A percentile compares a stretch with the other conserved stretches of the same genome.
Conservation (phyloP, 2,113 vertebrate species). For the Etia nguti region DNA sequence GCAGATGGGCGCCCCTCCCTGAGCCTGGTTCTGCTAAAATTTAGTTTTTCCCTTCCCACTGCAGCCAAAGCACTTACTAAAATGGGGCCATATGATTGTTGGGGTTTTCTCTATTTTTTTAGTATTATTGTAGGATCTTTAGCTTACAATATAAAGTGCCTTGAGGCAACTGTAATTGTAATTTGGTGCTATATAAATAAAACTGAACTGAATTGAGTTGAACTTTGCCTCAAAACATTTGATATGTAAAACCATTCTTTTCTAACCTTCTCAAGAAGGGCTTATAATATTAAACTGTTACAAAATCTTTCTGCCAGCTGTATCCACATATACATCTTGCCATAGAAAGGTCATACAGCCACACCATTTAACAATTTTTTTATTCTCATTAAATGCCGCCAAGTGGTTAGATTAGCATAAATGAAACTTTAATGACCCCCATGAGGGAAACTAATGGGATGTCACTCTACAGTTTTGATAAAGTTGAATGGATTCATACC, state of each 20-base stretch:
- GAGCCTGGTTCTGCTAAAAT: background rate
- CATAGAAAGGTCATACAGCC: background rate
- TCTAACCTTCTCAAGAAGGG: background rate
- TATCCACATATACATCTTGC: background rate
- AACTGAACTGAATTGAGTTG: background rate
- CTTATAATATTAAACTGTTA: background rate
- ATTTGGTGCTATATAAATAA: background rate
- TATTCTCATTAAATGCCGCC: slow-evolving; percentile 6
- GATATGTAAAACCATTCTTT: background rate
- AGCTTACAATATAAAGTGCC: background rate
- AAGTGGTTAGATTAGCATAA: background rate
- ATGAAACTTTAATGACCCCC: background rate
- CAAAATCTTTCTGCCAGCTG: background rate
- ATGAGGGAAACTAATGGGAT: background rate
- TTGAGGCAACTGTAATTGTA: background rate
- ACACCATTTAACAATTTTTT: background rate
- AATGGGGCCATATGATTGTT: background rate
- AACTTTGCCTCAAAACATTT: background rate
- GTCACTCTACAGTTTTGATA: background rate
- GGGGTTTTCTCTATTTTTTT: background rate
- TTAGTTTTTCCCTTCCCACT: background rate
- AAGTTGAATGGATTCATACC: background rate
- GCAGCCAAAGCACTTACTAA: background rate
- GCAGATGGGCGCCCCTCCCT: background rate
- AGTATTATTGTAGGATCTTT: background rate